Evolutionary conservation across 2,888 invertebrate genomes (phyloP), one percentile per base, ranked within the genome.

Genomic region (Drosophila paranaensis): DNA sequence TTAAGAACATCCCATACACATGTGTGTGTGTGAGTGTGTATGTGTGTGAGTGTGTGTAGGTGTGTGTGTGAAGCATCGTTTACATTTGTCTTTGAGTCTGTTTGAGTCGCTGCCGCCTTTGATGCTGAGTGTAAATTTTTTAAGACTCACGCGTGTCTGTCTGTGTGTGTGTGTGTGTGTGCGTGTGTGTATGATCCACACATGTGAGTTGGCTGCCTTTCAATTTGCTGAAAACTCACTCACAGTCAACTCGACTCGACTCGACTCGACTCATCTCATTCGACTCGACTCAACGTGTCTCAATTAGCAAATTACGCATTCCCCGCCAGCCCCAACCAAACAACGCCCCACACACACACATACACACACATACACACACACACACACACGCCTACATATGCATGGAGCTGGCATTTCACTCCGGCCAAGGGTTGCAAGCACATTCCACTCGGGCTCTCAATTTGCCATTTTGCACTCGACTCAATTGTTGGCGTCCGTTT

Each of bases 301-400:
- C 90, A 82, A 82, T 90, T 90, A 88, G 76, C 81, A 88, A 85
- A 89, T 87, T 79, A 82, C 76, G 70, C 71, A 62, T 74, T 60
- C 69, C 57, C 75, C 64, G 58, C 66, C 68, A 67, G 33, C 58
- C 30, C 58, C 72, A 72, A 58, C 14, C 48, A 71, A 53, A 40
- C 20, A 11, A 25, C 73, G 61, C 14, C 56, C 13, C 20, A 30
- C 48, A 1, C 70, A 71, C 63, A 57, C 60, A 45, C 46, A 57
- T 57, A 45, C 46, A 35, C 56, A 61, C 66, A 58, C 48, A 13
- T 39, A 58, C 46, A 13, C 54, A 58, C 43, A 60, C 48, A 55
- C 62, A 16, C 20, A 42, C 25, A 53, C 27, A 27, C 27, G 6
- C 54, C 56, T 13, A 16, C 11, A 16, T 6, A 42, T 16, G 42